Conservation (phyloP, 2,888 invertebrate genomes). For the Papilio protenor region DNA sequence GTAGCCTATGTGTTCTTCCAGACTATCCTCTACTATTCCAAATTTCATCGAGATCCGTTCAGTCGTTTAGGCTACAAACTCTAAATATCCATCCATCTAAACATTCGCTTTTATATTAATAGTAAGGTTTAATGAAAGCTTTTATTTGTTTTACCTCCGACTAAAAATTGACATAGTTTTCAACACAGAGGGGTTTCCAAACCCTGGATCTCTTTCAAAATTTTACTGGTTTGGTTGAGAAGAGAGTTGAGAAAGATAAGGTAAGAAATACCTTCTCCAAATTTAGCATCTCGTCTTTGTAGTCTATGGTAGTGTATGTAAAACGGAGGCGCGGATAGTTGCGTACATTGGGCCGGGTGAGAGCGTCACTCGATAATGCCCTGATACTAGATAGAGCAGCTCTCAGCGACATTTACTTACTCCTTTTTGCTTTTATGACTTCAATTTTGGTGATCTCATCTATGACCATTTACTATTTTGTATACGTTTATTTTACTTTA, state of each 20-base stretch:
- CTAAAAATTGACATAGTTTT: not conserved
- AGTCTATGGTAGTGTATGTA: conserved; percentile 49
- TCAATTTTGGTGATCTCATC: conserved; percentile 43
- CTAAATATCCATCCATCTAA: too few relatives aligned
- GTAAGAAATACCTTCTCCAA: conserved; percentile 33
- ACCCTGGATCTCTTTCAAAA: too few relatives aligned
- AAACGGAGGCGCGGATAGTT: conserved; percentile 52
- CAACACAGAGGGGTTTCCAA: too few relatives aligned
- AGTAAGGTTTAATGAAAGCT: too few relatives aligned
- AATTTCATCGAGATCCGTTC: too few relatives aligned
- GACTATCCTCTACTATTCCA: too few relatives aligned
- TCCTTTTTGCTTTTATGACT: conserved; percentile 46
- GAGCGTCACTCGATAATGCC: conserved; percentile 51
- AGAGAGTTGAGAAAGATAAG: not conserved
- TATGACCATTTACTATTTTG: conserved; percentile 33
- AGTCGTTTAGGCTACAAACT: too few relatives aligned
- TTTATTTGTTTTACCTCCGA: not conserved
- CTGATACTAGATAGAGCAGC: conserved; percentile 48
- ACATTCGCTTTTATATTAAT: too few relatives aligned
- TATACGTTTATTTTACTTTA: conserved; percentile 1
- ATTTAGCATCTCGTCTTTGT: not conserved
- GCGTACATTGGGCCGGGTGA: conserved; percentile 46
- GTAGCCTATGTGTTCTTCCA: too few relatives aligned
- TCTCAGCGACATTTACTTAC: conserved; percentile 43
- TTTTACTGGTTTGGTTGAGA: too few relatives aligned